Base-by-base conservation (phyloP, 2,797 vertebrate genomes). In the Darevskia nairensis region DNA sequence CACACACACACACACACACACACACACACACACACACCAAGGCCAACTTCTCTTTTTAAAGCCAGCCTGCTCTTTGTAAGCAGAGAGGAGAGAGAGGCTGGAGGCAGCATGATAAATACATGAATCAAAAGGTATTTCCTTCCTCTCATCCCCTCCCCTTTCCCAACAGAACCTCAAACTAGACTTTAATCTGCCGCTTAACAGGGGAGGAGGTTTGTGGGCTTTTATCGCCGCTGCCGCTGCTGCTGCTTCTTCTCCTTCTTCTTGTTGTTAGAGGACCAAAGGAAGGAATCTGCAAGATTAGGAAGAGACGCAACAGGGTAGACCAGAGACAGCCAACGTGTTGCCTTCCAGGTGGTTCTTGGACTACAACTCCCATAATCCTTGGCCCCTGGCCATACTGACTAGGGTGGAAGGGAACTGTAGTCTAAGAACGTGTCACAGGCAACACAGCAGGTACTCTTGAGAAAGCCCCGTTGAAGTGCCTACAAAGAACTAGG, bases 181-280 rank as follows among this genome's bases (percentile, higher is more conserved):
- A 55, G 69, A 72, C 71, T 9, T 4, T 35, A 76, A 35, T 79
- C 68, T 84, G 59, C 59, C 86, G 85, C 1, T 88, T 88, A 89
- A 84, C 86, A 41, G 88, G 69, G 89, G 64, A 89, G 7, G 55
- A 41, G 39, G 80, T 84, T 29, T 93, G 90, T 75, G 83, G 78
- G 72, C 69, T 92, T 94, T 92, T 86, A 86, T 39, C 74, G 25
- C 27, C 46, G 41, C 39, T 89, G 89, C 82, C 23, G 87, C 27
- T 41, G 1, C 39, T 41, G 5, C 41, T 44, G 5, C 41, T 44
- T 1, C 50, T 50, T 3, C 50, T 50, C 0, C 50, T 55, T 4
- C 50, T 4, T 15, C 50, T 55, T 55, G 11, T 55, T 55, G 13
- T 55, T 55, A 71, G 90, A 72, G 23, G 55, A 88, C 1, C 8